Evolutionary conservation across 2,888 invertebrate genomes (phyloP).

Genomic region (Harpalus rufipes): DNA sequence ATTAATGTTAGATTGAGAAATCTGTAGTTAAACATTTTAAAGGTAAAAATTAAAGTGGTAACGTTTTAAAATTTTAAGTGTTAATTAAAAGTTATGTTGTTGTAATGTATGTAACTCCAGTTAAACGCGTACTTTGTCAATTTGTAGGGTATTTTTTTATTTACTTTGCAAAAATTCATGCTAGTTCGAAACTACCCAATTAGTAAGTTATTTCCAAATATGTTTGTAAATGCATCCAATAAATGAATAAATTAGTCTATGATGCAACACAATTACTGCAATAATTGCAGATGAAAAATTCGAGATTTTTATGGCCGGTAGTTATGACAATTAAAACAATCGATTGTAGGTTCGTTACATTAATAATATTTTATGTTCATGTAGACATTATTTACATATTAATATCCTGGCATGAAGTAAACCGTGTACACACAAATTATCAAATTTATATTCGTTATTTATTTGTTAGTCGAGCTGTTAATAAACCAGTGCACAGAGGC

Average conservation of each 20-base stretch:
- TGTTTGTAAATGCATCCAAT: not conserved
- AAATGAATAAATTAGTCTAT: constrained; percentile 12
- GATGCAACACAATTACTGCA: constrained; percentile 16
- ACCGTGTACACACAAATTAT: constrained; percentile 55
- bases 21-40: too few relatives aligned
- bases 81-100: too few relatives aligned
- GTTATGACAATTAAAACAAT: constrained; percentile 43
- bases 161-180: too few relatives aligned
- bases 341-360: constrained; percentile 25
- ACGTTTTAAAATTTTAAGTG: too few relatives aligned
- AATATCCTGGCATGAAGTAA: constrained; percentile 43
- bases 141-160: too few relatives aligned
- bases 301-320: constrained; percentile 34
- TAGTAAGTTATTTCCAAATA: not conserved
- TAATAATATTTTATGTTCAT: constrained; percentile 54
- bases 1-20: too few relatives aligned
- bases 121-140: too few relatives aligned
- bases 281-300: constrained; percentile 28
- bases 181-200: not conserved
- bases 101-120: too few relatives aligned
- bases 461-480: constrained; percentile 49
- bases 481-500: constrained; percentile 11
- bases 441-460: constrained; percentile 57
- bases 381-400: constrained; percentile 56
- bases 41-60: too few relatives aligned